Evolutionary conservation across 2,888 invertebrate species (phyloP).

Genomic region (Thymelicus sylvestris): DNA sequence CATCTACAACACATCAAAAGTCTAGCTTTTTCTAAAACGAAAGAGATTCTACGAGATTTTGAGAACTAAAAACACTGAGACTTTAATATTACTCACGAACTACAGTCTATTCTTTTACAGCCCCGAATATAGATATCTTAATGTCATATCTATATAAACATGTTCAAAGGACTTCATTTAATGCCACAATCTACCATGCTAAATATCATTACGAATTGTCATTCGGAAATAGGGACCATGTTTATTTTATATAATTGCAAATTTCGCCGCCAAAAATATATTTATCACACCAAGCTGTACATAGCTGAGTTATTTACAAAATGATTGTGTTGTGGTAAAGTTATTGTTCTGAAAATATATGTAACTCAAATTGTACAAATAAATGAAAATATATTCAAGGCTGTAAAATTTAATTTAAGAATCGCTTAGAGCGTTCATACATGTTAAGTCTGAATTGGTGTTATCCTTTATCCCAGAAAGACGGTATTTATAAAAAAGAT

Average conservation of each 20-base stretch:
- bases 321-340: conserved; percentile 13
- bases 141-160: conserved; percentile 9
- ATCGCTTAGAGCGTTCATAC: conserved; percentile 68
- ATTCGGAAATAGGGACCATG: not conserved
- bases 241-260: not conserved
- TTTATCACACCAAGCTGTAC: conserved; percentile 13
- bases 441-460: conserved; percentile 74
- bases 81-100: conserved; percentile 53
- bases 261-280: conserved; percentile 16
- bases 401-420: conserved; percentile 63
- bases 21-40: conserved; percentile 75
- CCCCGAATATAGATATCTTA: conserved; percentile 51
- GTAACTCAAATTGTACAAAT: conserved; percentile 6
- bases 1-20: conserved; percentile 73
- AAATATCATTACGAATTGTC: not conserved
- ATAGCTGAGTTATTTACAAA: conserved; percentile 32
- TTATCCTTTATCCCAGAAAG: conserved; percentile 67
- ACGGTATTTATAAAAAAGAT: conserved; percentile 56
- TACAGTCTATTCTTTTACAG: conserved; percentile 62
- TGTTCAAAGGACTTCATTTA: conserved; percentile 5
- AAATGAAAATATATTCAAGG: conserved; percentile 52
- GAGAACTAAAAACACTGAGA: conserved; percentile 58
- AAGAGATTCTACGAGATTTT: conserved; percentile 59
- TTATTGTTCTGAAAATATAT: conserved; percentile 9
- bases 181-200: conserved; percentile 1